phyloP scores from a whole-genome alignment of 2,113 vertebrate genomes.

The Eulemur macaco region DNA sequence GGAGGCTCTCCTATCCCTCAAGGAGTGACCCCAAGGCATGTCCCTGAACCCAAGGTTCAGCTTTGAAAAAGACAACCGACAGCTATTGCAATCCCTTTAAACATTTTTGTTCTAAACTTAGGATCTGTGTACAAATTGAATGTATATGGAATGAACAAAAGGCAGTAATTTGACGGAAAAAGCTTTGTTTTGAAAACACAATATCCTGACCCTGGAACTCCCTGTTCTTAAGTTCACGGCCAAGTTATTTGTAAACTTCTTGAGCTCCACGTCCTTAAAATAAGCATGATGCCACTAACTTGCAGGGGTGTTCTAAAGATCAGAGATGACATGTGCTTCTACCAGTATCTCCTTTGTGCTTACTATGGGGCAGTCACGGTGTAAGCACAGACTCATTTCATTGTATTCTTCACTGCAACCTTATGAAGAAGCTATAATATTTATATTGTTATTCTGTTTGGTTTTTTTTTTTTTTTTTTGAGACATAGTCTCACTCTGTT shows the following conservation, averaged over 20 bases:
- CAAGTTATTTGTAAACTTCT: neutral
- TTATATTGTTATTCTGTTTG: fast-evolving
- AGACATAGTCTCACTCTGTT: too few relatives aligned
- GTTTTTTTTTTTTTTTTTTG: too few relatives aligned
- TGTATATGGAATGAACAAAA: neutral
- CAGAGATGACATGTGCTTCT: neutral
- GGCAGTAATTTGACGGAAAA: neutral
- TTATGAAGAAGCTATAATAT: neutral
- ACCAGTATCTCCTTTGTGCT: neutral
- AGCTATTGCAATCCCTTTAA: neutral
- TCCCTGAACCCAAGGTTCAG: neutral
- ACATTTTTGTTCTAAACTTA: neutral
- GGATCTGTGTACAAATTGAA: neutral
- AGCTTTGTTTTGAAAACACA: neutral
- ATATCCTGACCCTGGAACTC: neutral
- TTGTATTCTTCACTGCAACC: neutral
- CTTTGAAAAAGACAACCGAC: neutral
- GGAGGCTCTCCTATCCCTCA: neutral
- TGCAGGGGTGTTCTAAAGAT: neutral
- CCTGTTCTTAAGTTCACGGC: neutral
- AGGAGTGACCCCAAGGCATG: too few relatives aligned
- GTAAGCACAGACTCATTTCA: too few relatives aligned
- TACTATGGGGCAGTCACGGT: fast-evolving
- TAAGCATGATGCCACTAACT: too few relatives aligned
- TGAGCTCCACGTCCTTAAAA: neutral